Evolutionary conservation across 2,888 invertebrate species (phyloP).

Genomic region (Nipponacmea schrenckii): DNA sequence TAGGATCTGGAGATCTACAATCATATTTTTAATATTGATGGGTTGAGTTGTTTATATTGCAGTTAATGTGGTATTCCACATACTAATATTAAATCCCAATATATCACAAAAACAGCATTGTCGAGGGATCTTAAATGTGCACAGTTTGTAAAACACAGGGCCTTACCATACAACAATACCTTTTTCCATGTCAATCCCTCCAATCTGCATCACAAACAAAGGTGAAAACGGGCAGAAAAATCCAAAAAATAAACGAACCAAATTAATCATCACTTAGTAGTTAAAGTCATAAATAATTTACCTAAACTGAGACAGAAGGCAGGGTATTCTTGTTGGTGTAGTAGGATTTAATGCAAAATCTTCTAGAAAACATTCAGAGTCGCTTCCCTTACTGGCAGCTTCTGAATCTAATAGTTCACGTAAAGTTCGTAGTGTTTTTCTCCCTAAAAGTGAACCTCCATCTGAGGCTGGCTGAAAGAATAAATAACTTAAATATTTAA

Average conservation of each 20-base stretch:
- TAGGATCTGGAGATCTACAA: too few species aligned
- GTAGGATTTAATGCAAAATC: conserved; percentile 26
- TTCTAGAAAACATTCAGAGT: conserved; percentile 19
- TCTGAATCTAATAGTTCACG: conserved; percentile 52
- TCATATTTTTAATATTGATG: too few species aligned
- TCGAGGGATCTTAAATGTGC: too few species aligned
- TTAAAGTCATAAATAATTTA: conserved; percentile 18
- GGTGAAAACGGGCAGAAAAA: neutral
- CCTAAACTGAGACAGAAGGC: conserved; percentile 60
- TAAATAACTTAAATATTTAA: neutral
- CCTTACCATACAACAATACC: too few species aligned
- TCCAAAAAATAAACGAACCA: too few species aligned
- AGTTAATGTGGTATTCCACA: too few species aligned
- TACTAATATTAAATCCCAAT: too few species aligned
- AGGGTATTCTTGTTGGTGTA: conserved; percentile 55
- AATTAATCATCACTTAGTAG: too few species aligned
- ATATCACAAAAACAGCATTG: too few species aligned
- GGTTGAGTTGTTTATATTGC: too few species aligned
- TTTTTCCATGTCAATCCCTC: too few species aligned
- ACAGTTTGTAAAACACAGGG: too few species aligned
- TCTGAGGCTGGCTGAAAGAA: conserved; percentile 47
- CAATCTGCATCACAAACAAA: neutral
- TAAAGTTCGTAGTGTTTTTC: conserved; percentile 46
- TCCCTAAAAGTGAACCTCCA: conserved; percentile 55
- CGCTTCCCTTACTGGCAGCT: conserved; percentile 35